Percentiles rank a stretch among this genome's conserved stretches.
phyloP scores from a whole-genome alignment of 2,113 vertebrate genomes.

The Saccopteryx leptura region DNA sequence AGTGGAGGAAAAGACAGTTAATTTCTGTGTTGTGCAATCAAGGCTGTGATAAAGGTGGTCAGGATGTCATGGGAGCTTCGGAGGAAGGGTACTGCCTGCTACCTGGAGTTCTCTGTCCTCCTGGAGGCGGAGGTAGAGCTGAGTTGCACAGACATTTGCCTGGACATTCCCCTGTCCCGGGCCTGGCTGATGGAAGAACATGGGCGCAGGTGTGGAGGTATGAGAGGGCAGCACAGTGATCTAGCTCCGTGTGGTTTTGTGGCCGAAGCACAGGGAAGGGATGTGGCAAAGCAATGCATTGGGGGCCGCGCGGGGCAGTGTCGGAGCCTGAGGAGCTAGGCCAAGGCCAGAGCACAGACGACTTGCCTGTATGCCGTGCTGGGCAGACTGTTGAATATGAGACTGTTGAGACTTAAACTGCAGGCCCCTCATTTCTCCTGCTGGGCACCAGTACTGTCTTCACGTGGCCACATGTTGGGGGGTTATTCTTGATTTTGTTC shows the following conservation, averaged over 20 bases:
- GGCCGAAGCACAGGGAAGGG: neutral
- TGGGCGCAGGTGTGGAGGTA: neutral
- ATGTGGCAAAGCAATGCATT: accelerated
- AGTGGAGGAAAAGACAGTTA: neutral
- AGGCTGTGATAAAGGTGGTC: neutral
- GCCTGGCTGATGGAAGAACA: neutral
- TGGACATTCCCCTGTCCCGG: neutral
- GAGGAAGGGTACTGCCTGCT: neutral
- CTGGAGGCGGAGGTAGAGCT: neutral
- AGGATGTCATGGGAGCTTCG: neutral
- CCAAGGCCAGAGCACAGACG: neutral
- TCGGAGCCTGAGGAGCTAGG: neutral
- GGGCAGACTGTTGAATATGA: accelerated
- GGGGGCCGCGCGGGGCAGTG: accelerated
- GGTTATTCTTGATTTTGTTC: neutral
- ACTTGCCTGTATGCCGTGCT: accelerated
- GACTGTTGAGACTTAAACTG: neutral
- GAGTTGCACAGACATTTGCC: neutral
- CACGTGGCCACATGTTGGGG: too few relatives aligned
- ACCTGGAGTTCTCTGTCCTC: neutral
- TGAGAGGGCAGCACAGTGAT: accelerated
- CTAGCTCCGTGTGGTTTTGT: accelerated
- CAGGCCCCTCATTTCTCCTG: neutral
- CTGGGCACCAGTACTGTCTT: accelerated
- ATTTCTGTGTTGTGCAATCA: neutral